Evolutionary conservation across 2,113 vertebrate genomes (phyloP).

Genomic region (Pterocles orientalis): DNA sequence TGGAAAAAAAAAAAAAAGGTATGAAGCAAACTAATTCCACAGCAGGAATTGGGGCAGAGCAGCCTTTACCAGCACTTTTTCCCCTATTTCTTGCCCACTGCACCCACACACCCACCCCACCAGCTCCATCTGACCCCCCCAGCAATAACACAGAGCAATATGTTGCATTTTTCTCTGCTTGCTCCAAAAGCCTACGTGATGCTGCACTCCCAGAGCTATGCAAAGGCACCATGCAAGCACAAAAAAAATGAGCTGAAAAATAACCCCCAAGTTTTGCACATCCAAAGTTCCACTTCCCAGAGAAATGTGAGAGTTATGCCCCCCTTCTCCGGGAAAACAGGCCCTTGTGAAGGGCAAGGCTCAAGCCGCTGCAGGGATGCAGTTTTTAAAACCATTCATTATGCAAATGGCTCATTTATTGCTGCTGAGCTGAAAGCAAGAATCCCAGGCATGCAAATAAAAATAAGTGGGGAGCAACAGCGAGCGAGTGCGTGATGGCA

Average conservation of each 20-base stretch:
- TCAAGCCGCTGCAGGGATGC: neutral
- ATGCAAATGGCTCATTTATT: constrained; percentile 54
- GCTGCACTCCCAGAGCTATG: neutral
- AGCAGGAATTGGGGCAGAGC: neutral
- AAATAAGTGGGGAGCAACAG: neutral
- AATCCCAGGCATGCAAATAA: constrained; percentile 58
- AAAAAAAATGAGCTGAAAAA: neutral
- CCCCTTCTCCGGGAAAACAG: neutral
- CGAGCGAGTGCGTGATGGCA: neutral
- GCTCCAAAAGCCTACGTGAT: neutral
- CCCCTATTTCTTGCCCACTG: neutral
- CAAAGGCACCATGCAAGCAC: neutral
- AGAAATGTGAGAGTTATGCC: neutral
- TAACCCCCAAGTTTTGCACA: neutral
- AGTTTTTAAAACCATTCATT: constrained; percentile 34
- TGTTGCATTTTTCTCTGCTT: fast-evolving
- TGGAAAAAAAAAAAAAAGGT: neutral
- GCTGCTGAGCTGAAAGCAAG: constrained; percentile 40
- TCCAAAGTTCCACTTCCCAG: neutral
- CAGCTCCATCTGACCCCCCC: neutral
- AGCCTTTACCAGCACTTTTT: neutral
- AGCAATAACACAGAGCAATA: neutral
- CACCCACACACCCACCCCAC: too few species aligned
- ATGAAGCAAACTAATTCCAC: neutral
- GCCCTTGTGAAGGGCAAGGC: constrained; percentile 19